Evolutionary conservation across 2,113 vertebrate genomes (phyloP), one percentile per base, ranked within the genome.

Genomic region (Cololabis saira): DNA sequence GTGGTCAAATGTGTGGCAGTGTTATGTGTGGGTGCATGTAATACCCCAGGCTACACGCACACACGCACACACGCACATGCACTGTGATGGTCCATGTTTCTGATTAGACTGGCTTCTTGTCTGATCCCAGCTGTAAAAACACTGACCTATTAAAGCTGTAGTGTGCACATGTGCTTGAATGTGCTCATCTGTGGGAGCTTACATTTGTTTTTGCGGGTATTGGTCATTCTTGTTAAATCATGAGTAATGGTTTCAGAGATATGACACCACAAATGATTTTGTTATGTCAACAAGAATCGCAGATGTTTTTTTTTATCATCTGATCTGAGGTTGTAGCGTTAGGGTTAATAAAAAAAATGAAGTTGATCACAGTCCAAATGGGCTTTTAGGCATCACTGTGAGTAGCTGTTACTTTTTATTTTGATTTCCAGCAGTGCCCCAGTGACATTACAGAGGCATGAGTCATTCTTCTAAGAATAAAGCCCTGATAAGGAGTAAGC

Each of bases 51-150:
- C 63, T 51, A 42, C 42, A 45, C 48, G 47, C 60, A 56, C 24
- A 44, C 61, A 37, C 62, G 58, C 30, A 30, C 30, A 30, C 30
- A 30, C 30, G 8, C 30, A 30, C n/a, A n/a, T n/a, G n/a, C n/a
- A n/a, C 33, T 7, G 61, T 42, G 63, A 85, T 67, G 66, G 72
- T 67, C 60, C 53, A 1, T 74, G 81, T 76, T 78, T 50, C 48
- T 78, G 79, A 87, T 83, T 87, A 74, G 50, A 33, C 62, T 77
- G 61, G 80, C 73, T 78, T 80, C 76, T 81, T 70, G 66, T 80
- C 79, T 49, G 47, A 48, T 85, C 62, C 71, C 88, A 90, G 87
- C 85, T 89, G 87, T 87, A 59, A 82, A 85, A 91, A 89, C 87
- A 88, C 61, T 61, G 60, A 55, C 16, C 71, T 65, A 71, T 41